Evolutionary conservation across 2,113 vertebrate genomes (phyloP).

Genomic region (Pantherophis guttatus): DNA sequence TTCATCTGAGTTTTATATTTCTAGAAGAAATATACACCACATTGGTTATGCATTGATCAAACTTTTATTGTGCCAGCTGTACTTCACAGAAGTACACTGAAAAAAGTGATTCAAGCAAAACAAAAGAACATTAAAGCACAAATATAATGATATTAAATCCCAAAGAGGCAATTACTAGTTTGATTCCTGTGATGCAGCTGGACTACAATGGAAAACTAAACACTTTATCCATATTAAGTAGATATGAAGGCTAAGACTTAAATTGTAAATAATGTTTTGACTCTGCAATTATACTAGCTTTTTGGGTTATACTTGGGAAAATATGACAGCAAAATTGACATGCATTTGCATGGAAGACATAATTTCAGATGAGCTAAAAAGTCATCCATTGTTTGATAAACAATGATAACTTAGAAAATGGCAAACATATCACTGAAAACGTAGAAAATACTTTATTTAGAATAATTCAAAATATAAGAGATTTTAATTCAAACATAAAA

Average conservation of each 20-base stretch:
- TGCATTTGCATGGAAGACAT: constrained; percentile 56
- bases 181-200: constrained; percentile 73
- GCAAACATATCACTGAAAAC: constrained; percentile 9
- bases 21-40: constrained; percentile 72
- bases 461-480: constrained; percentile 13
- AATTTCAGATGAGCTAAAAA: constrained; percentile 37
- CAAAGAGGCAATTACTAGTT: constrained; percentile 77
- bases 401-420: constrained; percentile 47
- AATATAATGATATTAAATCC: constrained; percentile 76
- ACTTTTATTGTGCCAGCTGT: constrained; percentile 81
- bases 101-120: constrained; percentile 76
- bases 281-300: constrained; percentile 64
- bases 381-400: constrained; percentile 30
- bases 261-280: constrained; percentile 71
- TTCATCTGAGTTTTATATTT: constrained; percentile 74
- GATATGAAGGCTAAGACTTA: constrained; percentile 60
- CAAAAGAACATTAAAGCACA: constrained; percentile 79
- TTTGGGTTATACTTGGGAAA: constrained; percentile 64
- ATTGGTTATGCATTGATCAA: constrained; percentile 77
- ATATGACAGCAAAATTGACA: constrained; percentile 64
- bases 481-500: not conserved
- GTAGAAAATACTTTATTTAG: constrained; percentile 37
- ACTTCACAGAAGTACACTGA: constrained; percentile 72
- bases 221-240: constrained; percentile 75
- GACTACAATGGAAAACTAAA: constrained; percentile 70